Conservation (phyloP, 1,140 invertebrate genomes). For the Papilio machaon region DNA sequence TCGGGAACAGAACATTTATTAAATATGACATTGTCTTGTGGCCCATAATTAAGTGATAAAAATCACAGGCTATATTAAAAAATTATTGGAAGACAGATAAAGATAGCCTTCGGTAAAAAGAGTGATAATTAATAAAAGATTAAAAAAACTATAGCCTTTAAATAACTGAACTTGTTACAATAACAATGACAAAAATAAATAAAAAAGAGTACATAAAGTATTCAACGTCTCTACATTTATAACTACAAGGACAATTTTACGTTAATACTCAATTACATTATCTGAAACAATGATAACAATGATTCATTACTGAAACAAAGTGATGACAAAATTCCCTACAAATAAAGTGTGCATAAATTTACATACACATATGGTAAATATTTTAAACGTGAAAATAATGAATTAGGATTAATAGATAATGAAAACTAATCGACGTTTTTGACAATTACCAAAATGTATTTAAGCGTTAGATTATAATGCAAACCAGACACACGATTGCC, state of each 20-base stretch:
- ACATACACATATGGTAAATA: too few relatives aligned
- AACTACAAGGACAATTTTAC: conserved; percentile 16
- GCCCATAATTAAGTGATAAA: too few relatives aligned
- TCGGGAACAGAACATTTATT: too few relatives aligned
- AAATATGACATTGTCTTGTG: too few relatives aligned
- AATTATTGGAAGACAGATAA: not conserved
- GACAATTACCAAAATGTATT: too few relatives aligned
- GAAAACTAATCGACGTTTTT: too few relatives aligned
- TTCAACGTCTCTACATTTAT: not conserved
- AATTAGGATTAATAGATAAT: too few relatives aligned
- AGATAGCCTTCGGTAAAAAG: not conserved
- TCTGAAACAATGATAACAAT: not conserved
- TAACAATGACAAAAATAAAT: not conserved
- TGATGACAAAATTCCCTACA: not conserved
- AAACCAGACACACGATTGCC: conserved; percentile 66
- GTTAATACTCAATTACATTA: not conserved
- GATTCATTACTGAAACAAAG: not conserved
- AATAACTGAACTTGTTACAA: not conserved
- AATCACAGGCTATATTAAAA: too few relatives aligned
- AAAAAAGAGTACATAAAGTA: not conserved
- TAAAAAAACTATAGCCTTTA: not conserved
- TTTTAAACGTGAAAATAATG: too few relatives aligned
- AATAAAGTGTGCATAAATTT: too few relatives aligned
- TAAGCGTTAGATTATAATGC: conserved; percentile 18
- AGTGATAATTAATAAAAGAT: not conserved